Base-by-base conservation (phyloP, 2,113 vertebrate species). In the Platanista minor region DNA sequence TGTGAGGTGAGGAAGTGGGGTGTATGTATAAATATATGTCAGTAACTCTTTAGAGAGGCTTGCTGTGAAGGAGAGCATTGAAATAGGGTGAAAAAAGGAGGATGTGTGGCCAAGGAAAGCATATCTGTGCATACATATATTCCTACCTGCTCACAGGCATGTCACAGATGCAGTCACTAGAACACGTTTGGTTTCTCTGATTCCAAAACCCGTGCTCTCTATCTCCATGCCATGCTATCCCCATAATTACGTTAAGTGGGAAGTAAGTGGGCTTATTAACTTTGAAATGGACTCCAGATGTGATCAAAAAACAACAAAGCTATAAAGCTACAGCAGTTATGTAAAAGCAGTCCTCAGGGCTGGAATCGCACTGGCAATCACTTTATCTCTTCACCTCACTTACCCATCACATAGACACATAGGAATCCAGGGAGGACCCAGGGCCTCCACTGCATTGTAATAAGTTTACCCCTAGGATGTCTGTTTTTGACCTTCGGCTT, bases 401-500 rank as follows among this genome's bases (percentile, higher is more conserved):
- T 21, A 75, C 52, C 72, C 52, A 74, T 90, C 74, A 87, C 62
- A 91, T 18, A 49, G 74, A 81, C 57, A 92, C 87, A 80, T 21
- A 78, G 83, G 72, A 89, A 75, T 93, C 69, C 13, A 59, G 57
- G 71, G 49, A 59, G 62, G 36, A 13, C 66, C 15, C 49, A 54
- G 41, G 67, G 67, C 52, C 69, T 84, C 8, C 6, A 23, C 27
- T 52, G 29, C 31, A 57, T 36, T 78, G 75, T 64, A 66, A 39
- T 78, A 87, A 85, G 36, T 85, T 78, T 86, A 59, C 75, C 59
- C 67, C 46, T 72, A 82, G 66, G 54, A 86, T 83, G 66, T 75
- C 86, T 87, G 87, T 25, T 94, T 94, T 93, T 95, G 94, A 92
- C 85, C 41, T 90, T 87, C 78, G 85, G 94, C 87, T 90, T 90